Percentiles rank a stretch among this genome's conserved stretches.
These are phyloP conservation scores for Eolophus roseicapilla DNA, from an alignment of 2,113 vertebrate species.

Conservation along the genomic window DNA sequence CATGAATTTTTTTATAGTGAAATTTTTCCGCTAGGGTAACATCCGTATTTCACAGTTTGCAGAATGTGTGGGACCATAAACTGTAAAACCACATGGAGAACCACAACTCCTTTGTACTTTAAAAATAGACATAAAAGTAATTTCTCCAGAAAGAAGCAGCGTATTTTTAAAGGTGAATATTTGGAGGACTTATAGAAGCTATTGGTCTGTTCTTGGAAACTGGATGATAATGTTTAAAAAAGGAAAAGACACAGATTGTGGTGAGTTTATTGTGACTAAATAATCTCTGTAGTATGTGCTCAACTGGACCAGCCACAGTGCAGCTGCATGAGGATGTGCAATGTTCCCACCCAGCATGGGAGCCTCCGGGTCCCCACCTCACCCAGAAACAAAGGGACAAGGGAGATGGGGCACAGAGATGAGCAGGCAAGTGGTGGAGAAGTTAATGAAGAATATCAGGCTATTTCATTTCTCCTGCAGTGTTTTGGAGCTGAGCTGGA, in stretches of 20 bases:
- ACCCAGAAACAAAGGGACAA: background rate
- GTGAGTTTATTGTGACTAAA: background rate
- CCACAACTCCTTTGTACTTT: conserved; percentile 59
- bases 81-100: conserved; percentile 40
- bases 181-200: conserved; percentile 29
- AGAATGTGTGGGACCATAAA: conserved; percentile 59
- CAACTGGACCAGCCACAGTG: background rate
- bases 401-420: background rate
- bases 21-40: conserved; percentile 53
- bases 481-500: background rate
- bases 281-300: conserved; percentile 21
- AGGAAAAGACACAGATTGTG: conserved; percentile 26
- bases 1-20: conserved; percentile 58
- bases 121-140: conserved; percentile 60
- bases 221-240: conserved; percentile 16
- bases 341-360: background rate
- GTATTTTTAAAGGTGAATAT: conserved; percentile 53
- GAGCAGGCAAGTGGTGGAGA: background rate
- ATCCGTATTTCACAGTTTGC: conserved; percentile 55
- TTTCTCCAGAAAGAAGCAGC: conserved; percentile 41
- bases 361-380: background rate
- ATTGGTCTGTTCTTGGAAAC: conserved; percentile 1
- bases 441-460: background rate
- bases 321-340: background rate
- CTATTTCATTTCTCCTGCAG: background rate